Evolutionary conservation across 2,113 vertebrate genomes (phyloP), one percentile per base, ranked within the genome.

Genomic region (Sylvia atricapilla): DNA sequence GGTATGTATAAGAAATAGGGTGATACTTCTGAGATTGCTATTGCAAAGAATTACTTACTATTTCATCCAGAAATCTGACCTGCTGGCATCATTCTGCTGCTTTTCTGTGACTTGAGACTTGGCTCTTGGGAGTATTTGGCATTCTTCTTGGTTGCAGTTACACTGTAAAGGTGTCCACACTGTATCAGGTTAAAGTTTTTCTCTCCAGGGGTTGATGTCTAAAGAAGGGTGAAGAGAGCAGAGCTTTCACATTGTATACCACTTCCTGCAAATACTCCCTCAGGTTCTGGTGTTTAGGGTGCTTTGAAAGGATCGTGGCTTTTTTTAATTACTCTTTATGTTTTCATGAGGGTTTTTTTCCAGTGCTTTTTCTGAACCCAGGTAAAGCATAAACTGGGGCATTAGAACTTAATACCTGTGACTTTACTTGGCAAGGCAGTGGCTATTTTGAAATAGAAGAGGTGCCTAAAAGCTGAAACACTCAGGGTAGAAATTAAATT

Each of bases 1-100:
- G 98, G 98, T 98, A 96, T 9, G 85, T 63, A 3, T 19, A 43
- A 83, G 70, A 85, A 72, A 79, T 13, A n/a, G 62, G 18, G 50
- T 39, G 23, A 37, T 6, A 62, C 31, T 35, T 58, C 23, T 67
- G 88, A 63, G 33, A 66, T 49, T 49, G 27, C 16, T 50, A 13
- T 15, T 79, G 39, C 33, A 90, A 47, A 89, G 25, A 82, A 76
- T 19, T 13, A 23, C 41, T 62, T 27, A 46, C 30, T n/a, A 44
- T 59, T 81, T 84, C 15, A 13, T 37, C 33, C 28, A 77, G 67
- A 50, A 68, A 35, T 35, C 4, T 22, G n/a, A 46, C 39, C 47
- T 76, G 49, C 44, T 89, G 39, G 58, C 22, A n/a, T 50, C 20
- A 10, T 82, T 55, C 77, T 75, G 22, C 37, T 59, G 69, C 33